Conservation (phyloP, 2,888 invertebrate species). For the Entomobrya proxima region DNA sequence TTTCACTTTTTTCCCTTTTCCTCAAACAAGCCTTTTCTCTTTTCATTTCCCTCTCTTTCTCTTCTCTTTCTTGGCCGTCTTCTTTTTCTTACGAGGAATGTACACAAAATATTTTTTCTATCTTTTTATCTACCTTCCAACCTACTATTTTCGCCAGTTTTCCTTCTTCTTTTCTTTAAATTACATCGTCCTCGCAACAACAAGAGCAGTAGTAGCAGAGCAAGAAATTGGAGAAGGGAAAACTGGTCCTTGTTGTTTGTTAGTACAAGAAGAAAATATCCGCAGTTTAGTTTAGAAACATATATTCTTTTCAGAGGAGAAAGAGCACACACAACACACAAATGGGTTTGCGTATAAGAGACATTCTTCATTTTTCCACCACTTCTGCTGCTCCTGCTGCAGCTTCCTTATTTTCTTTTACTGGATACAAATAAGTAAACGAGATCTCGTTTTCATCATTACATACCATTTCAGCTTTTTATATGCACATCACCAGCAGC, state of each 20-base stretch:
- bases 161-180: constrained; percentile 62
- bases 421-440: constrained; percentile 30
- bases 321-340: neutral
- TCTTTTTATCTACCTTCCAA: constrained; percentile 19
- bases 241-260: neutral
- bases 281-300: neutral
- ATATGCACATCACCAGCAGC: neutral
- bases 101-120: neutral
- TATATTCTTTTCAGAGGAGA: neutral
- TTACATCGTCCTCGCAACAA: constrained; percentile 51
- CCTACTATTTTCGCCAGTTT: neutral
- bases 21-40: constrained; percentile 14
- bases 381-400: too few species aligned
- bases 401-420: neutral
- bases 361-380: constrained; percentile 64
- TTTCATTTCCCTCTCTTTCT: constrained; percentile 13
- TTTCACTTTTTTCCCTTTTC: neutral
- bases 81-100: neutral
- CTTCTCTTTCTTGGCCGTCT: neutral
- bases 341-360: constrained; percentile 48
- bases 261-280: neutral
- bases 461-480: constrained; percentile 7
- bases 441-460: constrained; percentile 41
- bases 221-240: constrained; percentile 34
- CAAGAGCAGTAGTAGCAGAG: too few species aligned